Percentiles rank a stretch among this genome's conserved stretches.
Conservation (phyloP, 2,113 vertebrate genomes). For the Athene cunicularia region DNA sequence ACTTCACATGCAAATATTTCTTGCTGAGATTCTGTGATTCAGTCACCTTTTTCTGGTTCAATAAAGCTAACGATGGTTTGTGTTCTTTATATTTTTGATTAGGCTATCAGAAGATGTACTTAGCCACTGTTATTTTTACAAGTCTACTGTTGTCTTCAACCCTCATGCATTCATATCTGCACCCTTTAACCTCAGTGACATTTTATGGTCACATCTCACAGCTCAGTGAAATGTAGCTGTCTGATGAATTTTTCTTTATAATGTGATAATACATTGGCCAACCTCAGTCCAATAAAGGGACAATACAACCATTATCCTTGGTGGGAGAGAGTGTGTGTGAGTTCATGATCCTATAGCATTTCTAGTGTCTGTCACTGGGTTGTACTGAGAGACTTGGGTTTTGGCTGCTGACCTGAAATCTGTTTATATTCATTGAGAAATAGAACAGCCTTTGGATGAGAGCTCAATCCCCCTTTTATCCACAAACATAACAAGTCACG, state of each 20-base stretch:
- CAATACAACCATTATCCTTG: neutral
- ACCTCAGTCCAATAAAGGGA: neutral
- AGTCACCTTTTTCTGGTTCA: neutral
- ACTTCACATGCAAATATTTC: neutral
- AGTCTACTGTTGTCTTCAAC: neutral
- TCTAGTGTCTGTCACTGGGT: neutral
- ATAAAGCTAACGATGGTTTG: neutral
- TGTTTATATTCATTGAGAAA: neutral
- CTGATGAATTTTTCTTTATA: neutral
- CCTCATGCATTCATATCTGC: neutral
- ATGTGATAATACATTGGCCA: neutral
- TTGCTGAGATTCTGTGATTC: neutral
- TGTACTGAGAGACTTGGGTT: neutral
- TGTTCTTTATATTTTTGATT: neutral
- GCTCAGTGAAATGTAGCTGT: neutral
- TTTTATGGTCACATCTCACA: neutral
- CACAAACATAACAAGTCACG: accelerated
- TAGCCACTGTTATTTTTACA: neutral
- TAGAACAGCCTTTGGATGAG: neutral
- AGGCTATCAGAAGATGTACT: neutral
- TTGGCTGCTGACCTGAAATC: neutral
- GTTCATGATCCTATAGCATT: neutral
- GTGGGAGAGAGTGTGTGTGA: neutral
- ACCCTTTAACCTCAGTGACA: neutral
- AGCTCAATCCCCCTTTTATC: neutral